phyloP scores from a whole-genome alignment of 2,113 vertebrate genomes.

The Sylvilagus bachmani region DNA sequence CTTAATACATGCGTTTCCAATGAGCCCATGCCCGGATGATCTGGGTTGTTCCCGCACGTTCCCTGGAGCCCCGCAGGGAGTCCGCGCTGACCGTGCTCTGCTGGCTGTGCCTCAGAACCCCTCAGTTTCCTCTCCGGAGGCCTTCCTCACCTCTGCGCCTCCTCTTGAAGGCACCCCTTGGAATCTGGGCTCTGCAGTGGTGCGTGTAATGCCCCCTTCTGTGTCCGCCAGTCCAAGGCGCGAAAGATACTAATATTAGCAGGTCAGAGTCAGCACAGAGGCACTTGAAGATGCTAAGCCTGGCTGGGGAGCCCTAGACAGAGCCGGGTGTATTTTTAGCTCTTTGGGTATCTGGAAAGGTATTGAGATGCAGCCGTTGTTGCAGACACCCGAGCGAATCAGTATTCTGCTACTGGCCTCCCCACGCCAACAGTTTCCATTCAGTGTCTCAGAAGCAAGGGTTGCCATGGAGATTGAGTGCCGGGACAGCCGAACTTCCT shows the following conservation, averaged over 20 bases:
- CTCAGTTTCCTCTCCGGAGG: not conserved
- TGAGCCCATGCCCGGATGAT: not conserved
- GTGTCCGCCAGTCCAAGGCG: not conserved
- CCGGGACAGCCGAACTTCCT: conserved; percentile 88
- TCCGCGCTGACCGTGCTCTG: not conserved
- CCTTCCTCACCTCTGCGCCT: not conserved
- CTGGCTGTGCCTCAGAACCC: not conserved
- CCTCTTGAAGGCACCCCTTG: not conserved
- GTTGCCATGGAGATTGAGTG: conserved; percentile 91
- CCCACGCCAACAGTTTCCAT: conserved; percentile 87
- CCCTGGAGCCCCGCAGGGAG: not conserved
- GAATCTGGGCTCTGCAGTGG: not conserved
- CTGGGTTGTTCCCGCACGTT: not conserved
- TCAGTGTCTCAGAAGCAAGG: conserved; percentile 88
- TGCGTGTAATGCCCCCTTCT: not conserved
- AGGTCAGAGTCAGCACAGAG: conserved; percentile 75
- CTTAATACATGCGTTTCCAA: not conserved
- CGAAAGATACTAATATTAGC: conserved; percentile 74
- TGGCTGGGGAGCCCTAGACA: conserved; percentile 81
- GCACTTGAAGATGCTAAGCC: conserved; percentile 84
- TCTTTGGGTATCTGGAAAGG: conserved; percentile 83
- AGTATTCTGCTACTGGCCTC: conserved; percentile 90
- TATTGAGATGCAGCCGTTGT: conserved; percentile 88
- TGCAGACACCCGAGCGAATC: conserved; percentile 89
- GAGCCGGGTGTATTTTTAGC: conserved; percentile 88